Percentiles rank a stretch among this genome's conserved stretches.
Conservation (phyloP, 1,140 invertebrate species). For the Holotrichia oblita region DNA sequence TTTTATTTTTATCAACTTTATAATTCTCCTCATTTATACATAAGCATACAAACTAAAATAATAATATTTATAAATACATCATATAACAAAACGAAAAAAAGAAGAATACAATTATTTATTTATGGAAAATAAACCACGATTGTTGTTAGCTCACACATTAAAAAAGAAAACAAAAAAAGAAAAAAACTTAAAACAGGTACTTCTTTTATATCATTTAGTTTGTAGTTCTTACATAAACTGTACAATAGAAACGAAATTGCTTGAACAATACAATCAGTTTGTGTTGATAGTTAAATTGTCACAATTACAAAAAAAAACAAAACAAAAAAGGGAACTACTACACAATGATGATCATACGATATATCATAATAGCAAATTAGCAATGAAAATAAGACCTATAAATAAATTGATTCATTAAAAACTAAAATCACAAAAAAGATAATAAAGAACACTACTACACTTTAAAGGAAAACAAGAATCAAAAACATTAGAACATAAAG, state of each 20-base stretch:
- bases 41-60: slow-evolving; percentile 24
- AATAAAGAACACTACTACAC: no score
- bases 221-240: no score
- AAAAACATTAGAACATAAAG: background rate
- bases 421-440: slow-evolving; percentile 14
- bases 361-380: background rate
- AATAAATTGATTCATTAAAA: background rate
- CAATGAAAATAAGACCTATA: background rate
- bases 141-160: background rate
- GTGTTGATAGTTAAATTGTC: no score
- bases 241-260: no score
- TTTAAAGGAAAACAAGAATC: background rate
- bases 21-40: slow-evolving; percentile 10
- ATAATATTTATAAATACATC: slow-evolving; percentile 28
- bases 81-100: background rate
- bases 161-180: background rate
- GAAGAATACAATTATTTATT: background rate
- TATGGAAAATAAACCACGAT: no score
- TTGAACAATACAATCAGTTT: no score
- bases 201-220: no score
- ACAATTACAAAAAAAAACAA: no score
- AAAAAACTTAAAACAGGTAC: background rate
- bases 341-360: background rate
- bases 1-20: slow-evolving; percentile 3
- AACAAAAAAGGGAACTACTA: no score